These are phyloP conservation scores for Stratiomys singularior DNA, from an alignment of 2,888 invertebrate species.

Conservation along the genomic window DNA sequence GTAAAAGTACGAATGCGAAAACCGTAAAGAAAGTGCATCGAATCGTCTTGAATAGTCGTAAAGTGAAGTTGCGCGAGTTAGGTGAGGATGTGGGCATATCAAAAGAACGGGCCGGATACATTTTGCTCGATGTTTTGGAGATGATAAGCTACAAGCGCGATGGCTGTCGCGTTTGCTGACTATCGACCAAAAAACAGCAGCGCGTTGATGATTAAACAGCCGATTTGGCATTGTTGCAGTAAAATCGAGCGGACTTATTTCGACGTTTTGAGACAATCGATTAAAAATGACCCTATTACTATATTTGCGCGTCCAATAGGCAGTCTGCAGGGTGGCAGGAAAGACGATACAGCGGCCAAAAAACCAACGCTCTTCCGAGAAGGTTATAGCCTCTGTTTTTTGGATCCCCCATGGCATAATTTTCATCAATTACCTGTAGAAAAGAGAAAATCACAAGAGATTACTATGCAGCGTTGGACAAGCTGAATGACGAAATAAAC, in stretches of 20 bases:
- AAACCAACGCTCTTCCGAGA: neutral
- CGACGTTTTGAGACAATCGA: neutral
- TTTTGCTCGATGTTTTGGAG: too few species aligned
- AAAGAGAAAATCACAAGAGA: neutral
- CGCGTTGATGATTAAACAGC: too few species aligned
- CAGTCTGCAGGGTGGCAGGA: neutral
- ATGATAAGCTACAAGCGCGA: too few species aligned
- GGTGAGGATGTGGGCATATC: too few species aligned
- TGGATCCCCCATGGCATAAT: neutral
- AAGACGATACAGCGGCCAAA: neutral
- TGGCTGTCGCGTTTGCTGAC: neutral
- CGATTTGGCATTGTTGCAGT: conserved; percentile 1
- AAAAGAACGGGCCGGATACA: too few species aligned
- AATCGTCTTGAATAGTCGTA: too few species aligned
- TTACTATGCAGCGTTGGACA: neutral
- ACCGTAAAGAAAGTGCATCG: too few species aligned
- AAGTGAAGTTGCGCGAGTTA: too few species aligned
- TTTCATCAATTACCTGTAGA: neutral
- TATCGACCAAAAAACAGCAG: neutral
- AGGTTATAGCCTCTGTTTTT: neutral
- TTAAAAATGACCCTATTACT: too few species aligned
- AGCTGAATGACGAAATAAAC: too few species aligned
- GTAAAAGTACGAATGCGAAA: too few species aligned
- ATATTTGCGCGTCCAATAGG: neutral
- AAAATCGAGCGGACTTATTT: neutral